Conservation (phyloP, 2,888 invertebrate species). For the Halocaridina rubra region DNA sequence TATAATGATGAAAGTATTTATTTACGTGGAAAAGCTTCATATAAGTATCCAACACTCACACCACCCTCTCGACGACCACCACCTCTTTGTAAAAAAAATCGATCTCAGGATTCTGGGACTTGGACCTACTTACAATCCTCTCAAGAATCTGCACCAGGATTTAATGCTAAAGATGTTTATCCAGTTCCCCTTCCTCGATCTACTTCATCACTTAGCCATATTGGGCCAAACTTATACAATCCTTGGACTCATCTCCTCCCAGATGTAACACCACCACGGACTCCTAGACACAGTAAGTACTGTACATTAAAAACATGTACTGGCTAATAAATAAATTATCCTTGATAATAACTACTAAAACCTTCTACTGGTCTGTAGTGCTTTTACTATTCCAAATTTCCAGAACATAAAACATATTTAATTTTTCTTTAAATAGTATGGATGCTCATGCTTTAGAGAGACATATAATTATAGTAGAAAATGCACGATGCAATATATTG, state of each 20-base stretch:
- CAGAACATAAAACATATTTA: no score
- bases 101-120: slow-evolving; percentile 26
- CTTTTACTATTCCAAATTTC: no score
- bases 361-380: no score
- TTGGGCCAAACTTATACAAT: not conserved
- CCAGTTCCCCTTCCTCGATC: slow-evolving; percentile 22
- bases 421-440: no score
- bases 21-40: not conserved
- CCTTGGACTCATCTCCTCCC: slow-evolving; percentile 45
- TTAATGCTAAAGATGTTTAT: not conserved
- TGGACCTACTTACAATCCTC: slow-evolving; percentile 30
- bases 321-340: no score
- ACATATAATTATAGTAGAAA: no score
- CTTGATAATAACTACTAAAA: no score
- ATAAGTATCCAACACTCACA: not conserved
- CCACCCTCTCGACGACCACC: not conserved
- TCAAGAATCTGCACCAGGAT: not conserved
- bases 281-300: slow-evolving; percentile 41
- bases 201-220: slow-evolving; percentile 39
- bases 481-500: no score
- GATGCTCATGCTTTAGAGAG: no score
- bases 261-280: slow-evolving; percentile 42
- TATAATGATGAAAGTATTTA: no score
- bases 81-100: not conserved
- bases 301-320: no score